Evolutionary conservation across 2,113 vertebrate species (phyloP), one percentile per base, ranked within the genome.

Genomic region (Podiceps cristatus): DNA sequence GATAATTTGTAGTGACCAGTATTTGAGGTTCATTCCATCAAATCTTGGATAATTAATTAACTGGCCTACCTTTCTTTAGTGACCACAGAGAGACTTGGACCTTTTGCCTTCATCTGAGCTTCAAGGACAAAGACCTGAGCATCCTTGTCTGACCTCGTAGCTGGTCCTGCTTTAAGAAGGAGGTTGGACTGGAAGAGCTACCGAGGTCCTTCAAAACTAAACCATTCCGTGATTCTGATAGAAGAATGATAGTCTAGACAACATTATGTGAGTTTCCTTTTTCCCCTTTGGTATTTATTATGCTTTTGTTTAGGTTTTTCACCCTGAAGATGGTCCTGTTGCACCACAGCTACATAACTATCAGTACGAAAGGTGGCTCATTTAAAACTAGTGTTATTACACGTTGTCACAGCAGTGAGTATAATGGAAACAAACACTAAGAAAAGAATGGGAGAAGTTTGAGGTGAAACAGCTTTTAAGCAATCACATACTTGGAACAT

Each of bases 91-190:
- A 69, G 16, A 56, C 8, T 29, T 58, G 33, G 25, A 81, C 15
- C 5, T 74, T 82, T 72, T 40, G 8, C 5, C 17, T 88, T 93
- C 27, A 28, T 67, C 23, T 88, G 7, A 86, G 67, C 47, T 19
- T 52, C 31, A 71, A 45, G 29, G 18, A 40, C 20, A 73, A 94
- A 93, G 44, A 4, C 12, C 28, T 82, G 24, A 50, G 16, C 4
- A 37, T 53, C 12, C 28, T 62, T 27, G 10, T 23, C 14, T 74
- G 66, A 55, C 7, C n/a, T 55, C 0, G 0, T 29, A 28, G 4
- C 29, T 66, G 15, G 3, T 9, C 18, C 4, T 64, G 5, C 31
- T 58, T 62, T 60, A 44, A 87, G 50, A 18, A 74, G 13, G 37
- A 56, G 5, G 1, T 14, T 62, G 13, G 24, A 58, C 19, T 8